Evolutionary conservation across 2,888 invertebrate genomes (phyloP).

Genomic region (Phlogophora meticulosa): DNA sequence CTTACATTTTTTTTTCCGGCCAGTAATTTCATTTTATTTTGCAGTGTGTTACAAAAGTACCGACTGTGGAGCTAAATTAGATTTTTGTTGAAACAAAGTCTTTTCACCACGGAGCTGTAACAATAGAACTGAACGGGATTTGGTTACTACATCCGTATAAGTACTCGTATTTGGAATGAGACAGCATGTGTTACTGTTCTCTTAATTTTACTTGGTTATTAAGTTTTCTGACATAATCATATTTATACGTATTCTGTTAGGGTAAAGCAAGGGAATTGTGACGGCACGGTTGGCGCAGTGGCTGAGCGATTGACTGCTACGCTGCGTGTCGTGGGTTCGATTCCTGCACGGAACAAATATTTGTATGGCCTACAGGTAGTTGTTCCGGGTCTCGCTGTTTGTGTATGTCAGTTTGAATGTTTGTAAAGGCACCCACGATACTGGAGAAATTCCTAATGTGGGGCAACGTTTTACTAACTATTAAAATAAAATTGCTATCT

Average conservation of each 20-base stretch:
- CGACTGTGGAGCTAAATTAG: constrained; percentile 1
- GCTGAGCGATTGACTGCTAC: too few relatives aligned
- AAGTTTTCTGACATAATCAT: background rate
- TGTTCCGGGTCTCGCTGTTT: too few relatives aligned
- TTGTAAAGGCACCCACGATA: too few relatives aligned
- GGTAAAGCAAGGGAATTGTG: background rate
- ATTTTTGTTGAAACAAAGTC: background rate
- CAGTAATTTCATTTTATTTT: background rate
- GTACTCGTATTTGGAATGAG: background rate
- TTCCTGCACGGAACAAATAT: too few relatives aligned
- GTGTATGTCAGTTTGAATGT: too few relatives aligned
- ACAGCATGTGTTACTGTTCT: background rate
- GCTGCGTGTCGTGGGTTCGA: too few relatives aligned
- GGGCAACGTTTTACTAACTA: too few relatives aligned
- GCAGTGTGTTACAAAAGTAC: background rate
- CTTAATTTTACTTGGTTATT: constrained; percentile 3
- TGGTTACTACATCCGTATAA: background rate
- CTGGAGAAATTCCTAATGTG: too few relatives aligned
- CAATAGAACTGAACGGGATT: constrained; percentile 1
- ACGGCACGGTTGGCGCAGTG: too few relatives aligned
- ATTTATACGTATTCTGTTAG: background rate
- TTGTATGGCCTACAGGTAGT: too few relatives aligned
- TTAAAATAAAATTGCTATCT: too few relatives aligned
- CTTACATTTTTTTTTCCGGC: background rate
- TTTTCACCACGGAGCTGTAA: background rate